A percentile compares a stretch with the other conserved stretches of the same genome.
phyloP scores from a whole-genome alignment of 2,888 invertebrate species.

The Drosophila neoperkinsi region DNA sequence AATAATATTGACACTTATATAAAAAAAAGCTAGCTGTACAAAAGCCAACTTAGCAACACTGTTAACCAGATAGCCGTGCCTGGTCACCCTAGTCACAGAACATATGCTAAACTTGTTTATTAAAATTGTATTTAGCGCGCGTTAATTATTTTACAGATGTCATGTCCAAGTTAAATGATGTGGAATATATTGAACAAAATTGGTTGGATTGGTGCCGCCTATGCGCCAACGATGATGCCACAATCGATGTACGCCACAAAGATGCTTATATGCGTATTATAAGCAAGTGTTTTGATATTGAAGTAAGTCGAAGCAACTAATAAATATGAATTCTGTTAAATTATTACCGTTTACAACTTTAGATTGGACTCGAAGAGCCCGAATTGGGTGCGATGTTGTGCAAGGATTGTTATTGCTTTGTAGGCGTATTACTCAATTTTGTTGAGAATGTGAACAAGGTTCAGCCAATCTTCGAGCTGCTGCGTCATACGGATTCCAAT shows the following conservation, averaged over 20 bases:
- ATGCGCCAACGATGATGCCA: slow-evolving; percentile 53
- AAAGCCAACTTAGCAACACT: not conserved
- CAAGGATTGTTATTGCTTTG: slow-evolving; percentile 39
- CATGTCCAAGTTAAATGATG: slow-evolving; percentile 12
- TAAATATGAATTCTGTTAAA: not conserved
- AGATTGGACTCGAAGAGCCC: slow-evolving; percentile 62
- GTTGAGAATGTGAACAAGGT: slow-evolving; percentile 55
- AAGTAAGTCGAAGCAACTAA: slow-evolving; percentile 36
- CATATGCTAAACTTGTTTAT: slow-evolving; percentile 11
- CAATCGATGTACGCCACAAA: slow-evolving; percentile 25
- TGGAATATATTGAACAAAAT: slow-evolving; percentile 7
- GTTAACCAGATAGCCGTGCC: too few species aligned
- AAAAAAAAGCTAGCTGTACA: not conserved
- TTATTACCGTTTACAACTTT: not conserved
- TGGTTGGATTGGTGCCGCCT: slow-evolving; percentile 66
- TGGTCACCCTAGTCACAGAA: slow-evolving; percentile 27
- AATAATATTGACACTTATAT: not conserved
- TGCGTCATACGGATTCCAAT: slow-evolving; percentile 53
- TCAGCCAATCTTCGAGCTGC: slow-evolving; percentile 62
- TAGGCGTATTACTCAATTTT: slow-evolving; percentile 39
- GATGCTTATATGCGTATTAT: slow-evolving; percentile 48
- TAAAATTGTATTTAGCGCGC: slow-evolving; percentile 16
- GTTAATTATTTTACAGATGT: not conserved
- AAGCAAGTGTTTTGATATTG: slow-evolving; percentile 64
- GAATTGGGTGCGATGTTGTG: slow-evolving; percentile 59